Evolutionary conservation across 2,113 vertebrate genomes (phyloP), one percentile per base, ranked within the genome.

Genomic region (Ictidomys tridecemlineatus): DNA sequence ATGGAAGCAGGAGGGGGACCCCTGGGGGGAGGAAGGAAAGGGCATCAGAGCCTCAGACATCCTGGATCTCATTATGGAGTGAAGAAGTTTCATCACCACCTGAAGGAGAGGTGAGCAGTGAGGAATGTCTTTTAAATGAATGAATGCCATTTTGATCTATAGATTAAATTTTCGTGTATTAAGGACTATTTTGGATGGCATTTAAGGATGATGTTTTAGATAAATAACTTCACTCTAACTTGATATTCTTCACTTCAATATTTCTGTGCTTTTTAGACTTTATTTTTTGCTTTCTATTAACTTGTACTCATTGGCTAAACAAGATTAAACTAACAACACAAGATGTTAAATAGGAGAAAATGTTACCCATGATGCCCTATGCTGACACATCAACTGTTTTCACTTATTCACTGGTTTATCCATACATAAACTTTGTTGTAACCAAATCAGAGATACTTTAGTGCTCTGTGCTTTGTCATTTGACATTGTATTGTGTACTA

Each of bases 401-500:
- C 6, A 4, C 45, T 93, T 97, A 85, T 93, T 37, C 63, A 22
- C 45, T 42, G 28, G 56, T 91, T 93, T 74, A 53, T 88, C 30
- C 22, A 18, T 14, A 82, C 0, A 39, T 88, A 93, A 88, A 85
- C 65, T 70, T 20, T 18, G n/a, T 63, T 56, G 26, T 61, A 89
- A 92, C n/a, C 45, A 73, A 80, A 37, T 34, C 69, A 95, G 30
- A 87, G 73, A 61, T 65, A 32, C 11, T 82, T 92, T 32, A 17
- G 7, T 39, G 69, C 2, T 93, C 45, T 93, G 61, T 28, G 86
- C 26, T 93, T 91, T 91, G 82, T 93, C 65, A 89, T 24, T 88
- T 91, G 42, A 69, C 39, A 16, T 26, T 70, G 16, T 70, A 20
- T 48, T 85, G 32, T 82, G 26, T 37, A 69, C 91, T 61, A 97